phyloP scores from a whole-genome alignment of 2,113 vertebrate genomes.

The Murina feae region DNA sequence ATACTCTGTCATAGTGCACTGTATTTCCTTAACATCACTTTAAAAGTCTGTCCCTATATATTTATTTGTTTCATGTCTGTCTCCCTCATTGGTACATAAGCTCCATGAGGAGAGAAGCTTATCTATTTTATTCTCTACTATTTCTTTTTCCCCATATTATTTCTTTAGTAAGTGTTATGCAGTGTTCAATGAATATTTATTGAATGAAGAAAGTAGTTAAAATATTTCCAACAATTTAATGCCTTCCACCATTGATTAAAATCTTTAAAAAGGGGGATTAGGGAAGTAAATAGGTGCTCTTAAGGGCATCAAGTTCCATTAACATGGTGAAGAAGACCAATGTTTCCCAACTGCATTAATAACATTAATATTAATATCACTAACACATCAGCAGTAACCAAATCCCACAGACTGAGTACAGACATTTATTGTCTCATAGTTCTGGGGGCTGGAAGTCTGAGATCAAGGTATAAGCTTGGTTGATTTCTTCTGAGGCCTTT shows the following conservation, averaged over 20 bases:
- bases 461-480: too few species aligned
- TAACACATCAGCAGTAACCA: not conserved
- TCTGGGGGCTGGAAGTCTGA: not conserved
- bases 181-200: not conserved
- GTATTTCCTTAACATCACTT: not conserved
- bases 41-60: not conserved
- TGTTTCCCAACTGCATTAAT: not conserved
- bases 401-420: not conserved
- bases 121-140: not conserved
- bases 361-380: not conserved
- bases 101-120: not conserved
- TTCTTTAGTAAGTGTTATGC: not conserved
- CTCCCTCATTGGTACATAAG: not conserved
- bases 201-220: not conserved
- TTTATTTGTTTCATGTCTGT: not conserved
- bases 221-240: not conserved
- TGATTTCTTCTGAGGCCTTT: too few species aligned
- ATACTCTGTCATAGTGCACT: not conserved
- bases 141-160: not conserved
- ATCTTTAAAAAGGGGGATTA: not conserved
- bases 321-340: not conserved
- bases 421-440: not conserved
- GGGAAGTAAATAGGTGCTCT: not conserved
- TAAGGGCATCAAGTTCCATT: not conserved
- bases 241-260: not conserved